A percentile compares a stretch with the other conserved stretches of the same genome.
These are phyloP conservation scores for Girardia tigrina DNA, from an alignment of 2,888 invertebrate genomes.

Conservation along the genomic window DNA sequence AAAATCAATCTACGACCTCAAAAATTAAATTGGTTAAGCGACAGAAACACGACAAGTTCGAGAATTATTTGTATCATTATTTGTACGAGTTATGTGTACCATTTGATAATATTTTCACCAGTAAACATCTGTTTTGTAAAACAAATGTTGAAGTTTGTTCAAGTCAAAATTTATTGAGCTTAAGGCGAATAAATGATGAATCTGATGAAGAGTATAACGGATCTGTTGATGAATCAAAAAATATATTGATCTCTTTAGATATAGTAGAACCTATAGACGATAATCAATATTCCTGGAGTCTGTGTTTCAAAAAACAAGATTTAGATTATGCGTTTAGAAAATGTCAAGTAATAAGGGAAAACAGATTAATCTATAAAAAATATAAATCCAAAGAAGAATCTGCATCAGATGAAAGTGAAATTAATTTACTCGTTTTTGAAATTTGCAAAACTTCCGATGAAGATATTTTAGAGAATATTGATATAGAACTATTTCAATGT, in stretches of 20 bases:
- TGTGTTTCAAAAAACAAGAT: neutral
- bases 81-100: too few species aligned
- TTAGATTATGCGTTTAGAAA: neutral
- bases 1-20: too few species aligned
- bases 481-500: too few species aligned
- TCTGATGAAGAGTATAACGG: conserved; percentile 12
- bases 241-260: neutral
- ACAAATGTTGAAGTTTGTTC: too few species aligned
- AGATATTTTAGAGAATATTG: neutral
- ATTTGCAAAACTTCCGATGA: conserved; percentile 4
- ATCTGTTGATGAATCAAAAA: neutral
- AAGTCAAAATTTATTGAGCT: too few species aligned
- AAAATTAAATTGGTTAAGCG: too few species aligned
- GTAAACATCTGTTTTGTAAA: too few species aligned
- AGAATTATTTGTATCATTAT: too few species aligned
- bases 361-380: conserved; percentile 3
- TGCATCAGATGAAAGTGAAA: neutral
- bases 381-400: conserved; percentile 15
- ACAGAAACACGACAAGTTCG: too few species aligned
- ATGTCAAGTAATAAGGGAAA: conserved; percentile 16
- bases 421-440: neutral
- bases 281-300: neutral
- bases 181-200: neutral
- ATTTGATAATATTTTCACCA: too few species aligned
- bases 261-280: neutral